phyloP scores from a whole-genome alignment of 2,797 vertebrate species.

The Vireo griseus region DNA sequence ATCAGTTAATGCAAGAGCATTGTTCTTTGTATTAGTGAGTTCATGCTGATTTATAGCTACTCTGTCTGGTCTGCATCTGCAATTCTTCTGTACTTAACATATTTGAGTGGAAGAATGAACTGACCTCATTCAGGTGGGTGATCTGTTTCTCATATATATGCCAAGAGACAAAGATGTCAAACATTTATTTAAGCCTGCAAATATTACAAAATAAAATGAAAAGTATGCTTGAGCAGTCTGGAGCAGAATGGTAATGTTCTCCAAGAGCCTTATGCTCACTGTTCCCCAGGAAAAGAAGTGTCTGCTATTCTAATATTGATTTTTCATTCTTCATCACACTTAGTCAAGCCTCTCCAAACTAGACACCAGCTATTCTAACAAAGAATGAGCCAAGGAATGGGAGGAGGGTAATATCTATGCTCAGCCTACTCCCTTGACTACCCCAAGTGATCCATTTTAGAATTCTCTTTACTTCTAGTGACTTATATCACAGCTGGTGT shows the following conservation, averaged over 20 bases:
- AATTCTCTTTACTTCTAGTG: background rate
- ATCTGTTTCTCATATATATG: background rate
- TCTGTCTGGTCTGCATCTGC: background rate
- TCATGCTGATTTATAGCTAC: background rate
- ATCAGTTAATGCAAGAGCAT: background rate
- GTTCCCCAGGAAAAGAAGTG: background rate
- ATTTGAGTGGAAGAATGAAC: background rate
- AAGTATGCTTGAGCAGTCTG: background rate
- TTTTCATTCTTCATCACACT: slow-evolving; percentile 21
- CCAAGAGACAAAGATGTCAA: slow-evolving; percentile 2
- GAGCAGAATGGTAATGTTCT: background rate
- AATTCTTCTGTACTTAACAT: background rate
- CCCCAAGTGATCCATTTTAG: background rate
- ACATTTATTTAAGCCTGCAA: background rate
- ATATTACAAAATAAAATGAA: slow-evolving; percentile 13
- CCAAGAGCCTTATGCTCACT: background rate
- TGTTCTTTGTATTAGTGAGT: background rate
- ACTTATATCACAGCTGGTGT: background rate
- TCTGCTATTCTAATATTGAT: slow-evolving; percentile 12
- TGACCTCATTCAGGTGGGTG: background rate
- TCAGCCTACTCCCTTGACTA: background rate
- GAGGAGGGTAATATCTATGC: background rate
- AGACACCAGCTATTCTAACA: background rate
- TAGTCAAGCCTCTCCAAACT: background rate
- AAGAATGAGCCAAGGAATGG: background rate